Evolutionary conservation across 1,140 invertebrate genomes (phyloP).

Genomic region (Aphis craccivora): DNA sequence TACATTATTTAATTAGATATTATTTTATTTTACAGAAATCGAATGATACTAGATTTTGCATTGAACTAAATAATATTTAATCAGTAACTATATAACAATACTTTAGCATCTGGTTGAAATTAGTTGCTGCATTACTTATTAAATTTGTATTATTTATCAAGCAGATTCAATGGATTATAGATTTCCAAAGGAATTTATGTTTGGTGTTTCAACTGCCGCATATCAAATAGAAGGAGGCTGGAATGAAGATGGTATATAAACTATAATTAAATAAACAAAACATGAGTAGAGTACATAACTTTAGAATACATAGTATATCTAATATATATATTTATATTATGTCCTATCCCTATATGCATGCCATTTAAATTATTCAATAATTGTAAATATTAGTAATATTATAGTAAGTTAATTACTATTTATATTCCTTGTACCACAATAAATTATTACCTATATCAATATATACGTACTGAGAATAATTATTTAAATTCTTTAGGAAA

Average conservation of each 20-base stretch:
- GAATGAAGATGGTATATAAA: slow-evolving; percentile 70
- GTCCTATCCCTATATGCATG: too few relatives aligned
- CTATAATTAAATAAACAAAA: neutral
- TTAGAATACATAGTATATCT: neutral
- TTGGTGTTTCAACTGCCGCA: slow-evolving; percentile 68
- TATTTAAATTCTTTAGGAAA: slow-evolving; percentile 61
- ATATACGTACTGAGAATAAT: neutral
- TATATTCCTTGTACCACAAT: too few relatives aligned
- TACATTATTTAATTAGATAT: neutral
- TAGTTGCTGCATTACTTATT: neutral
- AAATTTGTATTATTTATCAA: neutral
- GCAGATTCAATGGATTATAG: neutral
- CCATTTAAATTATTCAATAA: too few relatives aligned
- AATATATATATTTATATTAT: neutral
- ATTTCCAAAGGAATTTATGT: slow-evolving; percentile 68
- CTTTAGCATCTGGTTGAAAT: neutral
- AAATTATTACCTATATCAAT: too few relatives aligned
- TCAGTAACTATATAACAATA: neutral
- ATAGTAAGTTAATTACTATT: too few relatives aligned
- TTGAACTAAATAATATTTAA: neutral
- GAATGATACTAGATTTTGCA: neutral
- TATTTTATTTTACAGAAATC: neutral
- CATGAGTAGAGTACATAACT: too few relatives aligned
- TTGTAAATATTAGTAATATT: too few relatives aligned
- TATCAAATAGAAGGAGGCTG: slow-evolving; percentile 79